These are phyloP conservation scores for Amblyraja radiata DNA, from an alignment of 2,797 vertebrate species.

Conservation along the genomic window DNA sequence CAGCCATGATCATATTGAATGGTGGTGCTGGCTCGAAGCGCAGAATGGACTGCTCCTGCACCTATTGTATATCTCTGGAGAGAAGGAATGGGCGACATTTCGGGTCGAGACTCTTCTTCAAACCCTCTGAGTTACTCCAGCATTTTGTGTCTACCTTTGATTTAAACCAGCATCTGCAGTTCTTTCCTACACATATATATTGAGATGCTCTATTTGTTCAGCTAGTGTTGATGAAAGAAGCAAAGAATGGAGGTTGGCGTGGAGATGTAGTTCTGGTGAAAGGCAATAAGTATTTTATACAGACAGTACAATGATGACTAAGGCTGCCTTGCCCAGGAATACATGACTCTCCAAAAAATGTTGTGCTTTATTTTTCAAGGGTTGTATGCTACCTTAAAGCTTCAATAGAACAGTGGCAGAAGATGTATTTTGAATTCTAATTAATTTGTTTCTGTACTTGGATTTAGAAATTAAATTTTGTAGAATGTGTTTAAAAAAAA, in stretches of 20 bases:
- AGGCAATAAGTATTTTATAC: neutral
- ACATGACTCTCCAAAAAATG: neutral
- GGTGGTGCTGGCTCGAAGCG: too few species aligned
- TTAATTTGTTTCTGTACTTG: neutral
- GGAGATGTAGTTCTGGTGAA: neutral
- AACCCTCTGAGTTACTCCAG: too few species aligned
- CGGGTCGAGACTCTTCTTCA: too few species aligned
- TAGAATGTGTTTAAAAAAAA: neutral
- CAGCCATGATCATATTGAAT: too few species aligned
- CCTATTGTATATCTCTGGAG: too few species aligned
- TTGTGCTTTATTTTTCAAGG: neutral
- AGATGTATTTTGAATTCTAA: neutral
- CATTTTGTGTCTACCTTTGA: too few species aligned
- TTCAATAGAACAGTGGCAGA: neutral
- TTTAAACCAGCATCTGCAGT: too few species aligned
- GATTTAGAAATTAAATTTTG: neutral
- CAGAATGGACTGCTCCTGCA: too few species aligned
- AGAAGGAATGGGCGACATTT: too few species aligned
- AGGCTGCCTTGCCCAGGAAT: neutral
- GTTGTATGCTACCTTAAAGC: neutral
- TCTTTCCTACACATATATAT: neutral
- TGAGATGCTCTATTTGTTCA: neutral
- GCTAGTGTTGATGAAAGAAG: neutral
- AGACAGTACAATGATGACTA: neutral
- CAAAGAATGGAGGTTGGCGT: neutral